Percentiles rank a stretch among this genome's conserved stretches.
Conservation (phyloP, 2,888 invertebrate genomes). For the Elaeidobius kamerunicus region DNA sequence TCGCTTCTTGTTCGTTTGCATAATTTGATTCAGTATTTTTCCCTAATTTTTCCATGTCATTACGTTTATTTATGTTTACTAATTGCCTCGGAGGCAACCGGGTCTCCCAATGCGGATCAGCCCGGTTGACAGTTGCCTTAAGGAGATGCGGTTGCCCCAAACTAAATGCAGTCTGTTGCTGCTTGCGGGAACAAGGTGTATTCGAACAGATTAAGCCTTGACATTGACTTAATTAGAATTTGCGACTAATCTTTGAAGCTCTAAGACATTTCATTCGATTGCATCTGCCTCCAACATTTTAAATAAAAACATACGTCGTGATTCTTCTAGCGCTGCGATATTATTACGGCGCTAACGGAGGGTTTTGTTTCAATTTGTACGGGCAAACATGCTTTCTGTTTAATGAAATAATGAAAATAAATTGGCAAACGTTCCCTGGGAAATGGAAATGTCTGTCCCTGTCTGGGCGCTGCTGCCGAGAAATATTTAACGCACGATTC, state of each 20-base stretch:
- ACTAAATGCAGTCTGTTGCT: slow-evolving; percentile 19
- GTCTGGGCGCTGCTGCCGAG: background rate
- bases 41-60: no score
- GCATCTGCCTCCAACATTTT: no score
- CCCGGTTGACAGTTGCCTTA: no score
- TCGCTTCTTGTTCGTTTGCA: no score
- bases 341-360: slow-evolving; percentile 16
- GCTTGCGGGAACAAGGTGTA: slow-evolving; percentile 12
- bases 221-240: slow-evolving; percentile 7
- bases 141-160: no score
- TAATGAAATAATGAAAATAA: slow-evolving; percentile 19
- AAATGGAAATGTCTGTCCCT: slow-evolving; percentile 12
- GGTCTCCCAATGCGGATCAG: no score
- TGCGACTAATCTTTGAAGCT: no score
- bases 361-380: slow-evolving; percentile 20
- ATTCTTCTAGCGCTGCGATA: slow-evolving; percentile 7
- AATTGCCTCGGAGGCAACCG: no score
- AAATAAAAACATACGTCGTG: background rate
- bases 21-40: no score
- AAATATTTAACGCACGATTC: background rate
- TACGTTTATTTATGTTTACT: no score
- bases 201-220: slow-evolving; percentile 6
- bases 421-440: slow-evolving; percentile 14
- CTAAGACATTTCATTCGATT: no score
- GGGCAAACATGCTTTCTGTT: slow-evolving; percentile 14